phyloP scores from a whole-genome alignment of 2,888 invertebrate species.

The Andrena praecox region DNA sequence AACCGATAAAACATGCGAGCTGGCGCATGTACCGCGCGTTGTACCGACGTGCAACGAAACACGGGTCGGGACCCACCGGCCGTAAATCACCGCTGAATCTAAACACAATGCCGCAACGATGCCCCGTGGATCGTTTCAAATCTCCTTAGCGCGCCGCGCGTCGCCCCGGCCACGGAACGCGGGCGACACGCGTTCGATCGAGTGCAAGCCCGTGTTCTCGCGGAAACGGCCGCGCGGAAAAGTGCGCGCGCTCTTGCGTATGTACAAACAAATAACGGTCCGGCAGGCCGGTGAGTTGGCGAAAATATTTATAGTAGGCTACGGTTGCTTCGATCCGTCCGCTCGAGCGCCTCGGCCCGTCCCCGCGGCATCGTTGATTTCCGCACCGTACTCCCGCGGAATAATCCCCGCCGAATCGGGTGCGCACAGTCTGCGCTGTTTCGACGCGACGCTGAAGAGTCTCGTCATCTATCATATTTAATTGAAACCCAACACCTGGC shows the following conservation, averaged over 20 bases:
- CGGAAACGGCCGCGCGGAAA: slow-evolving; percentile 41
- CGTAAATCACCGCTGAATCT: slow-evolving; percentile 67
- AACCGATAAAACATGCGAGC: slow-evolving; percentile 46
- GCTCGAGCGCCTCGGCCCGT: neutral
- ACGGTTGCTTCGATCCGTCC: slow-evolving; percentile 28
- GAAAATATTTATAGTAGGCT: slow-evolving; percentile 68
- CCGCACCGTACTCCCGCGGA: neutral
- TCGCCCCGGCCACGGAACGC: slow-evolving; percentile 17
- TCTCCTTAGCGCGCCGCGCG: slow-evolving; percentile 54
- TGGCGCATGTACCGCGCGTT: slow-evolving; percentile 41
- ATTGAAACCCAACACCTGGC: slow-evolving; percentile 80
- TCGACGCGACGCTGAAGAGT: slow-evolving; percentile 46
- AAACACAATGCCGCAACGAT: slow-evolving; percentile 66
- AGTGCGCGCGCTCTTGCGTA: slow-evolving; percentile 29
- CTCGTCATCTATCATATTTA: slow-evolving; percentile 80
- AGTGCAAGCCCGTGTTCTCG: slow-evolving; percentile 42
- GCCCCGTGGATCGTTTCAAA: slow-evolving; percentile 60
- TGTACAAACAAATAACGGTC: slow-evolving; percentile 67
- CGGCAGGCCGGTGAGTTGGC: slow-evolving; percentile 29
- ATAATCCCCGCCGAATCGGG: slow-evolving; percentile 52
- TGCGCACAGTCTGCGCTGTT: slow-evolving; percentile 24
- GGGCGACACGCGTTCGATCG: slow-evolving; percentile 27
- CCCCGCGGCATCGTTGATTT: no score
- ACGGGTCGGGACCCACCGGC: slow-evolving; percentile 45
- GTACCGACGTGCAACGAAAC: slow-evolving; percentile 50